Base-by-base conservation (phyloP, 1,140 invertebrate species). In the Drosophila trapezifrons region DNA sequence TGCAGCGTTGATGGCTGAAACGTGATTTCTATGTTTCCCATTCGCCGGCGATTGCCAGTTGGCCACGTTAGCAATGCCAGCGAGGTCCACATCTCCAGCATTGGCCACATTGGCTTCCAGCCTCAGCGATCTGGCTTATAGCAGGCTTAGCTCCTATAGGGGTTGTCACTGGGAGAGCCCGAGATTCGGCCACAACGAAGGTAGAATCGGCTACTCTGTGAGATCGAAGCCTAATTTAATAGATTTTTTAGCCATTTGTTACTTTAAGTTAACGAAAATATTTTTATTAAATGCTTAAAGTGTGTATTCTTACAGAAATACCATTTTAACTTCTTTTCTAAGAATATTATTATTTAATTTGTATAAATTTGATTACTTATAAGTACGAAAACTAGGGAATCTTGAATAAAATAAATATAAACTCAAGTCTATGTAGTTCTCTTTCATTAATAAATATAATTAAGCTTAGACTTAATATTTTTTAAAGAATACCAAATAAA, bases 11-110 rank as follows among this genome's bases (percentile, higher is more conserved):
- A 90, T 87, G 87, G 87, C 77, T 38, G 59, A 90, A 90, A 90
- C 87, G 87, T 90, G 87, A 90, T 90, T 90, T 90, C 82, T 87
- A 83, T 90, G 84, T 89, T 89, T 89, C 80, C 83, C 83, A 89
- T 54, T 89, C 73, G 49, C 62, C 35, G 71, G 63, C 35, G 55
- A 25, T 38, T 52, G 46, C 27, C 60, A 64, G 52, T 64, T 63
- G 58, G 38, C 65, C 54, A 47, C 43, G 46, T 62, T 55, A 66
- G 25, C 78, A 58, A 32, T 73, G 69, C 55, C 64, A 69, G 42
- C 63, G 74, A 60, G 4, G 25, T 20, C n/a, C n/a, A n/a, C n/a
- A n/a, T n/a, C n/a, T n/a, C n/a, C n/a, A n/a, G n/a, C n/a, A n/a
- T n/a, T n/a, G n/a, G n/a, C 54, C 60, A 32, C 60, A 22, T 32